Base-by-base conservation (phyloP, 2,888 invertebrate genomes). In the Sphecodes monilicornis region DNA sequence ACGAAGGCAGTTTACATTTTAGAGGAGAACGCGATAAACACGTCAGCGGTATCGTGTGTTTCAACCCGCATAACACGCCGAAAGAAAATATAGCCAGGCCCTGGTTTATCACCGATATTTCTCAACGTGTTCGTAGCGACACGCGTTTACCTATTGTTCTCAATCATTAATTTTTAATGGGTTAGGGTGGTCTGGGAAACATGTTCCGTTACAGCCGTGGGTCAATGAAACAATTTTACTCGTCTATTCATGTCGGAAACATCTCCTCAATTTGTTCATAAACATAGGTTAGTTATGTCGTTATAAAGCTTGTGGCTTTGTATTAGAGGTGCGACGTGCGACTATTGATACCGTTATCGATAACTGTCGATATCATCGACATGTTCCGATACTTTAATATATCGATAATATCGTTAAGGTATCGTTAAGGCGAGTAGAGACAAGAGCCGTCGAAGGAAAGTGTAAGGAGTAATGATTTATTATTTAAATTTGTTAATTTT, bases 61-160 rank as follows among this genome's bases (percentile, higher is more conserved):
- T 36, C 82, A 36, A 43, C 43, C 50, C 57, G 43, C 11, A 60
- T 68, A 76, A 72, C 66, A 18, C 18, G 29, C 43, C 41, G 26
- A 72, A 57, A 32, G n/a, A n/a, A 64, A 69, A 41, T 50, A 77
- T 26, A 50, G 50, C 57, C 18, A 6, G 22, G 11, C 22, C 10
- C 18, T 46, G 39, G 29, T 82, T 84, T 84, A 83, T 83, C 70
- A 70, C 11, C 77, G 18, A 75, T 70, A 78, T 72, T 84, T 84
- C 54, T 50, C 70, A 29, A 26, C 66, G 32, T 36, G 13, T 32
- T 73, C 69, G 10, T 3, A 18, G 22, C 18, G 11, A 57, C 5
- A n/a, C 36, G 46, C 11, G 26, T 11, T 39, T 13, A 22, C 11
- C 18, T 32, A 22, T 60, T 13, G 11, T n/a, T 46, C 22, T 10